Evolutionary conservation across 2,797 vertebrate species (phyloP).

Genomic region (Cirrhinus molitorella): DNA sequence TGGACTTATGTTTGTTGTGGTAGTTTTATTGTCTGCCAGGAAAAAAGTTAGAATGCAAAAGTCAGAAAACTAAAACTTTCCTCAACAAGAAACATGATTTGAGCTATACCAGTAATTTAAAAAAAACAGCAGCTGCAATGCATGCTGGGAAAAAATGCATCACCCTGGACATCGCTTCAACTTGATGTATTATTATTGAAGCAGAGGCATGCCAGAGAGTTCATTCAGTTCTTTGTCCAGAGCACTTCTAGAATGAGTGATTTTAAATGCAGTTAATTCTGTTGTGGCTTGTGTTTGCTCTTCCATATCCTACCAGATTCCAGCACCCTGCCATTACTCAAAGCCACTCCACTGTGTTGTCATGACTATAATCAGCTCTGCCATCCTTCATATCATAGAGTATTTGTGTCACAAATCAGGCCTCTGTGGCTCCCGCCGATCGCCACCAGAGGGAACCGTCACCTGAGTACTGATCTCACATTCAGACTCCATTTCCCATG

Average conservation of each 20-base stretch:
- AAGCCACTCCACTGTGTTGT: not conserved
- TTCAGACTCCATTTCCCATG: too few relatives aligned
- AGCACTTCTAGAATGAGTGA: constrained; percentile 17
- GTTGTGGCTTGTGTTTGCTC: constrained; percentile 13
- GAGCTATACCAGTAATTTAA: constrained; percentile 13
- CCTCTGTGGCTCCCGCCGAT: too few relatives aligned
- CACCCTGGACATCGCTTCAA: not conserved
- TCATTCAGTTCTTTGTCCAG: constrained; percentile 25
- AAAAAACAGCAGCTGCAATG: constrained; percentile 5
- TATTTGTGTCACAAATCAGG: too few relatives aligned
- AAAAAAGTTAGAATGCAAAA: not conserved
- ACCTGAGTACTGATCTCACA: too few relatives aligned
- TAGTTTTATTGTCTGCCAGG: not conserved
- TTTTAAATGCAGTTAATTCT: constrained; percentile 28
- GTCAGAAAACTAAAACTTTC: not conserved
- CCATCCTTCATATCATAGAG: constrained; percentile 16
- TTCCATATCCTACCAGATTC: not conserved
- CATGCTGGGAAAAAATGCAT: constrained; percentile 24
- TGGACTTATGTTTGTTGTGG: constrained; percentile 2
- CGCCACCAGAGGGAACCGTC: too few relatives aligned
- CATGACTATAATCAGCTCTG: constrained; percentile 1
- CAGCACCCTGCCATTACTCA: constrained; percentile 1
- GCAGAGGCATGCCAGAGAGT: constrained; percentile 24
- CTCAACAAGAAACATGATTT: constrained; percentile 1
- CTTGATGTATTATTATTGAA: constrained; percentile 23